phyloP scores from a whole-genome alignment of 37 sponge, comb jelly and placozoan genomes.

The Chondrilla cf. caribensis region DNA sequence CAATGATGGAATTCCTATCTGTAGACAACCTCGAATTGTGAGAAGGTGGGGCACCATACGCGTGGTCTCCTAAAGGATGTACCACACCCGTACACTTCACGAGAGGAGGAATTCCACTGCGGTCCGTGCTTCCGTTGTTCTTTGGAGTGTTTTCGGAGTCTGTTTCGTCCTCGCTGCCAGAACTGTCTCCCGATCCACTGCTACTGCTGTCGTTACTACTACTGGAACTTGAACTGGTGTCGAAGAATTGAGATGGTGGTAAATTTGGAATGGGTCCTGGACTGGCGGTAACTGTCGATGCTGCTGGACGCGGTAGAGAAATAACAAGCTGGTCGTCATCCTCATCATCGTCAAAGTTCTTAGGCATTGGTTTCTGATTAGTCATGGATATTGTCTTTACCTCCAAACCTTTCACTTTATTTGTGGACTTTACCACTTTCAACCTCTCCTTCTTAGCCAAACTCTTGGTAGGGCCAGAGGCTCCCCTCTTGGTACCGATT shows the following conservation, averaged over 20 bases:
- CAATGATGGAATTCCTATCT: background rate
- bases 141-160: background rate
- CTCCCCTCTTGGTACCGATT: background rate
- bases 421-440: background rate
- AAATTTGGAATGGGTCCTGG: slow-evolving; percentile 22
- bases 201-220: background rate
- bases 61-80: background rate
- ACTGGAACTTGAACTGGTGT: slow-evolving; percentile 11
- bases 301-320: slow-evolving; percentile 12
- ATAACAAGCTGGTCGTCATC: slow-evolving; percentile 14
- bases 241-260: slow-evolving; percentile 16
- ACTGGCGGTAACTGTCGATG: background rate
- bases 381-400: background rate
- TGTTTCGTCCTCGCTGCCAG: slow-evolving; percentile 2
- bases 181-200: slow-evolving; percentile 25
- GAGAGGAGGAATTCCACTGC: background rate
- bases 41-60: background rate
- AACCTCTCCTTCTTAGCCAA: background rate
- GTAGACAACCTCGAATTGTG: background rate
- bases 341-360: background rate
- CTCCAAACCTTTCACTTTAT: background rate
- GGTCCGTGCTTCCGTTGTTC: background rate
- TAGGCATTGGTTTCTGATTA: no score
- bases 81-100: background rate
- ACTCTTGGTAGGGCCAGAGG: background rate